Evolutionary conservation across 2,888 invertebrate species (phyloP).

Genomic region (Stenurella melanura): DNA sequence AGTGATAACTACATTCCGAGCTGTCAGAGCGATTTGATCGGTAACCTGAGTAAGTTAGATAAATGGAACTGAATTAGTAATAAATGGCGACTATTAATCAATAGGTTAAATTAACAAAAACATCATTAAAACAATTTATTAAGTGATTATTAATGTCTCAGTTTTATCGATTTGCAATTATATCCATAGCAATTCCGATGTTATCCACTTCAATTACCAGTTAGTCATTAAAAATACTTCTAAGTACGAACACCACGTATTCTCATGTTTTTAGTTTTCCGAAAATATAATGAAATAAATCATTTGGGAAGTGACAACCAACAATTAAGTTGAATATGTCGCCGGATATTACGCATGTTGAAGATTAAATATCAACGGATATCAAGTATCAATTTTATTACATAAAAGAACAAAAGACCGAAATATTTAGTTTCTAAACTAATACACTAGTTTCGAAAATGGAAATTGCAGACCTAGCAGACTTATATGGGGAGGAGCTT

Average conservation of each 20-base stretch:
- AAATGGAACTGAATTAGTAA: not conserved
- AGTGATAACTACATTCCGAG: too few species aligned
- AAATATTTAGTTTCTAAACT: too few species aligned
- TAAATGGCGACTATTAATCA: not conserved
- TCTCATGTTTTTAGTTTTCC: too few species aligned
- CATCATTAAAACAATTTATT: not conserved
- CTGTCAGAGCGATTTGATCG: too few species aligned
- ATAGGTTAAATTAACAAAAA: not conserved
- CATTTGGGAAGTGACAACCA: too few species aligned
- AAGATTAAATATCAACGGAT: too few species aligned
- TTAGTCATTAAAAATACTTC: not conserved
- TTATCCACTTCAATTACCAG: not conserved
- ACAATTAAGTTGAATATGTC: too few species aligned
- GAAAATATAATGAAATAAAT: too few species aligned
- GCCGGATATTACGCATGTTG: too few species aligned
- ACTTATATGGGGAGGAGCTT: slow-evolving; percentile 62
- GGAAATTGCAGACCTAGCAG: slow-evolving; percentile 58
- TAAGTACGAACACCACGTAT: not conserved
- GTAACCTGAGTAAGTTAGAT: not conserved
- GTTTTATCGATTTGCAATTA: slow-evolving; percentile 16
- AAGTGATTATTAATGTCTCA: not conserved
- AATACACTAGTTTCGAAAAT: slow-evolving; percentile 35
- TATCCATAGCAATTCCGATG: not conserved
- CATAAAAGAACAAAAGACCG: too few species aligned
- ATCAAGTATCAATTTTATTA: too few species aligned